Evolutionary conservation across 1,140 invertebrate species (phyloP).

Genomic region (Drosophila lowei): DNA sequence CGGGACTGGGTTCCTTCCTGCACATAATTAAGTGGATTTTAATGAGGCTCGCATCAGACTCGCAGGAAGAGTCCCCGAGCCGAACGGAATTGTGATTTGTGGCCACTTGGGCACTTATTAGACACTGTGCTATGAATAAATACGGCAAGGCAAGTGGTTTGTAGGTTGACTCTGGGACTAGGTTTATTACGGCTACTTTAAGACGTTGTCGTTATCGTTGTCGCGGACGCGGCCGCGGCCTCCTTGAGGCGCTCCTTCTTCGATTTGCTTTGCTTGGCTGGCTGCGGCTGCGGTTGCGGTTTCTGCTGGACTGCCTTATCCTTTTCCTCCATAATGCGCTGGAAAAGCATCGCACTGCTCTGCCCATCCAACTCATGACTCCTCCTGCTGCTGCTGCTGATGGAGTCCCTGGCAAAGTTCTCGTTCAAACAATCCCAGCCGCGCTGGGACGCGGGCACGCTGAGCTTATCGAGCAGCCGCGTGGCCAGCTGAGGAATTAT

Average conservation of each 20-base stretch:
- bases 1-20: conserved; percentile 36
- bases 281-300: conserved; percentile 43
- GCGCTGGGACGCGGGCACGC: conserved; percentile 84
- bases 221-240: neutral
- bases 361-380: conserved; percentile 43
- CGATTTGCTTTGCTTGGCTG: conserved; percentile 60
- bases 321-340: conserved; percentile 66
- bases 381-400: neutral
- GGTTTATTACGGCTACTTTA: conserved; percentile 66
- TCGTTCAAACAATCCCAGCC: conserved; percentile 84
- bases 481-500: conserved; percentile 90
- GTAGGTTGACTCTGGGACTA: conserved; percentile 32
- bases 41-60: conserved; percentile 51
- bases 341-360: conserved; percentile 67
- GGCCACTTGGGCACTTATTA: conserved; percentile 48
- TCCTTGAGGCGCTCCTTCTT: conserved; percentile 57
- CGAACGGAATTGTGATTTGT: conserved; percentile 45
- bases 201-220: conserved; percentile 35
- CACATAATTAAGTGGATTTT: conserved; percentile 77
- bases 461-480: conserved; percentile 88
- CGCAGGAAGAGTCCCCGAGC: conserved; percentile 13
- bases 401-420: conserved; percentile 36
- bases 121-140: conserved; percentile 55
- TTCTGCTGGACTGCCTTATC: neutral
- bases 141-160: conserved; percentile 20